Conservation (phyloP, 37 sponge, comb jelly and placozoan species). For the Eunapius fragilis region DNA sequence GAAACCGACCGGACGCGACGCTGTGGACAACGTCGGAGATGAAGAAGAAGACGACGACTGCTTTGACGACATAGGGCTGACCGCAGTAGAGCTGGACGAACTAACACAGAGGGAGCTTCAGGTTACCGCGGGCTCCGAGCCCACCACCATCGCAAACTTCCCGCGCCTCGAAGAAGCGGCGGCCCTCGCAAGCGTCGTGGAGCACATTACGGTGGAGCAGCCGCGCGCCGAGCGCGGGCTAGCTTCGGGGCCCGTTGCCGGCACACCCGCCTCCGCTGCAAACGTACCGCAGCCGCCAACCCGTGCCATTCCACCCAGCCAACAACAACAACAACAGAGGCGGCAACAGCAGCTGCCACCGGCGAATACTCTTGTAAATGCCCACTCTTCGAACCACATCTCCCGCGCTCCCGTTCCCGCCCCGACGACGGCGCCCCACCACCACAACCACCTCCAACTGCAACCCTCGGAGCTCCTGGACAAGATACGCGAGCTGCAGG, state of each 20-base stretch:
- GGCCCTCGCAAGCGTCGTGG: no score
- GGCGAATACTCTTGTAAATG: not conserved
- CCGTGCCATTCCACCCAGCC: not conserved
- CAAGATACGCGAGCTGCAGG: slow-evolving; percentile 19
- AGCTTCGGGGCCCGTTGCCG: no score
- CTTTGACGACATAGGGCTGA: slow-evolving; percentile 54
- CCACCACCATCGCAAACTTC: not conserved
- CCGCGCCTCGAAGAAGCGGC: not conserved
- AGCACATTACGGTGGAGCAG: no score
- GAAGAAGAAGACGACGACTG: slow-evolving; percentile 45
- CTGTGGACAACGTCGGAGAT: not conserved
- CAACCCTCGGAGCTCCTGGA: slow-evolving; percentile 4
- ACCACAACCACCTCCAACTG: not conserved
- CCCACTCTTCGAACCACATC: not conserved
- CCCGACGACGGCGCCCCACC: no score
- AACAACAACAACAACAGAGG: not conserved
- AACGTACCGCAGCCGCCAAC: no score
- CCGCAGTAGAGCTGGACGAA: slow-evolving; percentile 55
- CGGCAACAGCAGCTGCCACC: not conserved
- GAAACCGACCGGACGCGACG: not conserved
- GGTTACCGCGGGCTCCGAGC: not conserved
- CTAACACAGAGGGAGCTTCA: slow-evolving; percentile 24
- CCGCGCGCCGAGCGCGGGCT: no score
- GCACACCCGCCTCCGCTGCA: no score
- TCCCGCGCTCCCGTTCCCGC: not conserved